phyloP scores from a whole-genome alignment of 1,140 invertebrate species.

The Zaprionus taronus region DNA sequence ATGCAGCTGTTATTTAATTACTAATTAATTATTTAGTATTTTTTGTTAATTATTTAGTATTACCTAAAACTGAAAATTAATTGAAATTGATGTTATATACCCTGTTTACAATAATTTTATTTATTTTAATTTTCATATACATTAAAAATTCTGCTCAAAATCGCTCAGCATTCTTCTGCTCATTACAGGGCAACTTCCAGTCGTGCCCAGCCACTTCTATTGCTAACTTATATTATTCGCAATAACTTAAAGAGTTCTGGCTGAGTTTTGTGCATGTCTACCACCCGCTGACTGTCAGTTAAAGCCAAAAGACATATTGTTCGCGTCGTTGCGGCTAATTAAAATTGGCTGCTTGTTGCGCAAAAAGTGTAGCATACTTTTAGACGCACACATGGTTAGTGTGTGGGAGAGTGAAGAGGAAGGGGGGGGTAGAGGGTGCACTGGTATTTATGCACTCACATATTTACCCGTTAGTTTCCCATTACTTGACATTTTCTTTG shows the following conservation, averaged over 20 bases:
- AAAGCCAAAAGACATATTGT: slow-evolving; percentile 21
- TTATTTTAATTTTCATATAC: neutral
- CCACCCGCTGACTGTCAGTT: neutral
- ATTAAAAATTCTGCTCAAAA: neutral
- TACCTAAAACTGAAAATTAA: neutral
- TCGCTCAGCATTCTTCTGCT: neutral
- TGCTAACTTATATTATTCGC: neutral
- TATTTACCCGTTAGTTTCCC: slow-evolving; percentile 69
- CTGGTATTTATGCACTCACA: slow-evolving; percentile 39
- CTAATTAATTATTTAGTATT: neutral
- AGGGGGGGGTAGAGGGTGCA: neutral
- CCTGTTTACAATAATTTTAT: neutral
- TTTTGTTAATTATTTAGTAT: neutral
- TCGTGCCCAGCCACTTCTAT: neutral
- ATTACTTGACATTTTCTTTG: slow-evolving; percentile 75
- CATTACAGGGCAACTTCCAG: neutral
- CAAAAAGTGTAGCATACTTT: slow-evolving; percentile 51
- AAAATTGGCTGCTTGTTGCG: slow-evolving; percentile 37
- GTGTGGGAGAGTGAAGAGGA: neutral
- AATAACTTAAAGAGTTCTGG: slow-evolving; percentile 15
- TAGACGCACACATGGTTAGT: slow-evolving; percentile 20
- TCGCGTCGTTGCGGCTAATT: slow-evolving; percentile 34
- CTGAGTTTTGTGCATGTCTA: neutral
- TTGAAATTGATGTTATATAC: neutral
- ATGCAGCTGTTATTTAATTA: neutral